A percentile compares a stretch with the other conserved stretches of the same genome.
These are phyloP conservation scores for Diplazon laetatorius DNA, from an alignment of 2,888 invertebrate species.

Conservation along the genomic window DNA sequence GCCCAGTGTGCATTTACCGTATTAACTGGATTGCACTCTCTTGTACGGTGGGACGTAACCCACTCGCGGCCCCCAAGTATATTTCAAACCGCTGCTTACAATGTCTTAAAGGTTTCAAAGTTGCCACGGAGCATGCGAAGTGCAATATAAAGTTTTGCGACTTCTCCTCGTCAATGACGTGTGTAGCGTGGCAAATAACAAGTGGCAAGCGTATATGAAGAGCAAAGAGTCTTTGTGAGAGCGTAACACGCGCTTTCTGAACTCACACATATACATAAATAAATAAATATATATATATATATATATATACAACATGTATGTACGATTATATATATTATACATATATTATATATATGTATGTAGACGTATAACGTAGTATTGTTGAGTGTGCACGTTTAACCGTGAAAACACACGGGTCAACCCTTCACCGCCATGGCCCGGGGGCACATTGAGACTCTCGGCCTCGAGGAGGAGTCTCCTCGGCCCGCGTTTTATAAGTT, in stretches of 20 bases:
- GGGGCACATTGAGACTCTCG: conserved; percentile 3
- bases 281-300: too few relatives aligned
- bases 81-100: conserved; percentile 5
- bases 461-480: conserved; percentile 34
- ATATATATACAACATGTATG: conserved; percentile 12
- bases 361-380: conserved; percentile 47
- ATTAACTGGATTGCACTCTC: conserved; percentile 40
- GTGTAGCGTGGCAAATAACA: conserved; percentile 5
- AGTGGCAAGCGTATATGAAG: conserved; percentile 32
- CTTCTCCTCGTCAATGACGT: neutral
- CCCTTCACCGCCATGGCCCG: neutral
- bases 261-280: neutral
- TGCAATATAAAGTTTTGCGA: conserved; percentile 3
- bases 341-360: neutral
- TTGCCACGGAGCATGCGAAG: conserved; percentile 34
- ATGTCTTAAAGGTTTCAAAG: conserved; percentile 18
- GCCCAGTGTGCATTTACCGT: conserved; percentile 23
- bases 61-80: conserved; percentile 6
- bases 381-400: conserved; percentile 56
- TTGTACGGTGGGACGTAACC: neutral
- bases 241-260: conserved; percentile 51
- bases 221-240: conserved; percentile 40
- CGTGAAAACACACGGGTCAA: conserved; percentile 48
- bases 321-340: neutral
- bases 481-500: conserved; percentile 51